Conservation (phyloP, 2,797 vertebrate genomes). For the Sus cebifrons region DNA sequence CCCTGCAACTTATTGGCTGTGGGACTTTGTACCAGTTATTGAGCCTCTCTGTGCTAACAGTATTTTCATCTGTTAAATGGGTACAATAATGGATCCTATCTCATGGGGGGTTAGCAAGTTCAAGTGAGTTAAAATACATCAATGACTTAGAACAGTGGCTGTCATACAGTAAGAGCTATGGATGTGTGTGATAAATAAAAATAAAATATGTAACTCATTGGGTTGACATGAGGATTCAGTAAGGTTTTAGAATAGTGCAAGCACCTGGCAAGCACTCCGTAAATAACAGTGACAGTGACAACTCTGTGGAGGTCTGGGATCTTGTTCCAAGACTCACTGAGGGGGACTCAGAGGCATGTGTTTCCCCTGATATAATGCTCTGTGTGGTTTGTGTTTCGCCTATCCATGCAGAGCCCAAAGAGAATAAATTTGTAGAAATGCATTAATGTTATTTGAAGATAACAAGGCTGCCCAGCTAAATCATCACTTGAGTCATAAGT, state of each 20-base stretch:
- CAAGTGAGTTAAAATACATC: neutral
- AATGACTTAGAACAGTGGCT: neutral
- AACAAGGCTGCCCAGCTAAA: neutral
- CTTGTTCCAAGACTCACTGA: neutral
- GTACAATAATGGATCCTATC: neutral
- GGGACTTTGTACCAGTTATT: neutral
- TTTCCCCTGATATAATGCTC: neutral
- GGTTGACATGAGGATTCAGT: neutral
- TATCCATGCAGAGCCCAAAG: neutral
- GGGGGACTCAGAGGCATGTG: neutral
- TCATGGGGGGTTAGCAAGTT: neutral
- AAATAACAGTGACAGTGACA: neutral
- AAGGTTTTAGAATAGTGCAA: neutral
- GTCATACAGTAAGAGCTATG: neutral
- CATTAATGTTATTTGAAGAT: neutral
- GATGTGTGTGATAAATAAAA: neutral
- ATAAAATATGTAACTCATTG: neutral
- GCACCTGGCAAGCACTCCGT: neutral
- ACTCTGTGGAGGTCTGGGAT: neutral
- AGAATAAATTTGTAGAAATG: neutral
- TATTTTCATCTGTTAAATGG: neutral
- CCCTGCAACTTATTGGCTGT: neutral
- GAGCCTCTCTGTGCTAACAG: neutral
- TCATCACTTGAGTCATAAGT: neutral
- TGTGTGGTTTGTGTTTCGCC: neutral